Evolutionary conservation across 2,888 invertebrate genomes (phyloP), one percentile per base, ranked within the genome.

Genomic region (Epinotia ramella): DNA sequence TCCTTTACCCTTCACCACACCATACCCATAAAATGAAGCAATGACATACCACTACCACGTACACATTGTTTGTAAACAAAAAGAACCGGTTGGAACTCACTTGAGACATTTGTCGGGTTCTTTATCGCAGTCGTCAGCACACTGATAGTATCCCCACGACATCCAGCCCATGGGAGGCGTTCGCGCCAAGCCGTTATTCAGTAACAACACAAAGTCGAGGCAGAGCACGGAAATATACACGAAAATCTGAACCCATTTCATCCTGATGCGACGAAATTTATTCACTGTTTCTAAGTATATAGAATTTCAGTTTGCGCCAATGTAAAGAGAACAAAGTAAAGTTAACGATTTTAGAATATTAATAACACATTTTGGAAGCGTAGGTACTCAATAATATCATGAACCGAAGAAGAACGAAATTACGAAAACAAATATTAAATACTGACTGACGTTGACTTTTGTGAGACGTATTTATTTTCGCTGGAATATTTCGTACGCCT

Each of bases 131-230:
- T 96, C 93, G 1, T 88, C 91, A 67, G 94, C 93, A 82, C 97
- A 97, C 85, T 95, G 91, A 83, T 96, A 96, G 82, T 96, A 94
- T 68, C 96, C 96, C 97, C 96, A 97, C 2, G 96, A 95, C 94
- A 97, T 95, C 96, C 96, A 97, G 16, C 96, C 96, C 96, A 97
- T 96, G 0, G 97, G 96, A 33, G 97, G 97, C 1, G 95, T 96
- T 64, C 89, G 86, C 3, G 96, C 96, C 77, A 96, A 82, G 4
- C 96, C 96, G 91, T 96, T 96, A 78, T 96, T 94, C 78, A 96
- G 84, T 73, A 89, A 80, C 77, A 67, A 64, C 59, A 73, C 71
- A 59, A 49, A 76, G 73, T 49, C 53, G 5, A 65, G 40, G 18
- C 75, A 71, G 40, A 71, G 4, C 20, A 56, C 70, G 20, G 40